Base-by-base conservation (phyloP, 2,113 vertebrate genomes). In the Ciconia maguari region DNA sequence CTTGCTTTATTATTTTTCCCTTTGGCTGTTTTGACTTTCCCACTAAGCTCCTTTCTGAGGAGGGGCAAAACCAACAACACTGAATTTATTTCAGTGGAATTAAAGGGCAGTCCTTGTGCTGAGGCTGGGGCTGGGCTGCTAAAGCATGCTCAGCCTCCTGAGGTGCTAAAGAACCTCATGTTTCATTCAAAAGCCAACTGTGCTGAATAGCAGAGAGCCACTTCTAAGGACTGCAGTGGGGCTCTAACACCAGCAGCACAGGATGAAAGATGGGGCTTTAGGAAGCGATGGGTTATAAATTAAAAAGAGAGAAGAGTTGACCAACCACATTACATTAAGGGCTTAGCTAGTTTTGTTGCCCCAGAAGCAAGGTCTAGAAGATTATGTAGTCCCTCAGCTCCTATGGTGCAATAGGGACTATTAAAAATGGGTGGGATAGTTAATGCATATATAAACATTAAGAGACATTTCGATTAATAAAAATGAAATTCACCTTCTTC, bases 1-100 rank as follows among this genome's bases (percentile, higher is more conserved):
- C 91, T 82, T 32, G 30, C 95, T 88, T 97, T 97, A 97, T 94
- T 89, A 91, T 91, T 88, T 97, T 89, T 94, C n/a, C 24, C 69
- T 60, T 89, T 94, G 93, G 94, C 70, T 95, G 86, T 93, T 96
- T 93, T 96, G 83, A 93, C 94, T 96, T 97, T 96, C 82, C 55
- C 57, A 78, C 94, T 96, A 92, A 93, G 87, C 80, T 72, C 87
- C 95, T 96, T 97, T 96, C 89, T 90, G 92, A 89, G 72, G 89
- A 64, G 76, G 89, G 93, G 76, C 88, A 94, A 97, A 97, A 93
- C 87, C 88, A 96, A 95, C 87, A 95, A 49, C 81, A 75, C 52
- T 91, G 93, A 83, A 95, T 96, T 96, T 95, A 92, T 91, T 81
- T 66, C 88, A 93, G 83, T 71, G 83, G 91, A 96, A 96, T 93